A percentile compares a stretch with the other conserved stretches of the same genome.
Conservation (phyloP, 1,140 invertebrate genomes). For the Scaptomyza pallida region DNA sequence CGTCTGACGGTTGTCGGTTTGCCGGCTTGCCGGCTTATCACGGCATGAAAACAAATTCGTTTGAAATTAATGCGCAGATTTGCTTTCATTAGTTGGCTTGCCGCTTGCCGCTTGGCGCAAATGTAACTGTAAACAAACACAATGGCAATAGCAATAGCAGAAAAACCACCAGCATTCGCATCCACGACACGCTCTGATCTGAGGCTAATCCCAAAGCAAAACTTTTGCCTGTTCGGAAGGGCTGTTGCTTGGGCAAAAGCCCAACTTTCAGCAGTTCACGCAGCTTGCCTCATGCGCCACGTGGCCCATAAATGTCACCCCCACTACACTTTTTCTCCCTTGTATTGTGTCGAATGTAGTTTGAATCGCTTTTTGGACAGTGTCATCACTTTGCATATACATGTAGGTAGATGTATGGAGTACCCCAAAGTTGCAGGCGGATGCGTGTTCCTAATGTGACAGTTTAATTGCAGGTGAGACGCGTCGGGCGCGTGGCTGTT, state of each 20-base stretch:
- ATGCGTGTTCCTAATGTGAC: constrained; percentile 74
- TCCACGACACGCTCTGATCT: constrained; percentile 53
- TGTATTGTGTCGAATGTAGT: constrained; percentile 40
- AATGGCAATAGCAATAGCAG: constrained; percentile 32
- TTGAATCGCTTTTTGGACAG: constrained; percentile 72
- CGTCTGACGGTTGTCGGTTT: constrained; percentile 19
- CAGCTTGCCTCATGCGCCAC: constrained; percentile 45
- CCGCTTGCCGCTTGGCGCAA: constrained; percentile 60
- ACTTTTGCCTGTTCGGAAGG: constrained; percentile 67
- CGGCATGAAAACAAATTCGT: constrained; percentile 83
- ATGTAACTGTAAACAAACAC: constrained; percentile 75
- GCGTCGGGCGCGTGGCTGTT: constrained; percentile 60
- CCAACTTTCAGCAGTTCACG: constrained; percentile 39
- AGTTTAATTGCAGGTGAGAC: constrained; percentile 83
- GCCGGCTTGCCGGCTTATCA: constrained; percentile 72
- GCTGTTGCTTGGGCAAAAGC: constrained; percentile 25
- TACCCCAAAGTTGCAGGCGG: background rate
- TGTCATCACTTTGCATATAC: constrained; percentile 63
- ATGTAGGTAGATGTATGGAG: background rate
- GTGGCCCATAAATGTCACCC: constrained; percentile 42
- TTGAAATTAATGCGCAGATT: constrained; percentile 83
- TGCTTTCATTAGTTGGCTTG: constrained; percentile 79
- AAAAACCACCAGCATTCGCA: constrained; percentile 62
- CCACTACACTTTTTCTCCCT: background rate
- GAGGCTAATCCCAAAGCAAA: constrained; percentile 74